phyloP scores from a whole-genome alignment of 1,140 invertebrate genomes.

The Dreissena rostriformis region DNA sequence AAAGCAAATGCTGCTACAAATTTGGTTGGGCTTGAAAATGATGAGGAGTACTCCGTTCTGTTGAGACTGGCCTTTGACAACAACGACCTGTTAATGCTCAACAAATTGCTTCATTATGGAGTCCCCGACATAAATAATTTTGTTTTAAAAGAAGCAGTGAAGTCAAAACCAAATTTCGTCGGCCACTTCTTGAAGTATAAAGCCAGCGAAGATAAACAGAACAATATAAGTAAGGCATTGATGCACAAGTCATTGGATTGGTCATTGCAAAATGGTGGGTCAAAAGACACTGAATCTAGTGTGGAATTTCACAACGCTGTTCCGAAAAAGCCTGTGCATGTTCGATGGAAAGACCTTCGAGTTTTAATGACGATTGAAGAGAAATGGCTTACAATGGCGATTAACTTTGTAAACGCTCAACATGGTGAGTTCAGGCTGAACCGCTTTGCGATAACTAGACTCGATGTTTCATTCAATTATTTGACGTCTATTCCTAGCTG shows the following conservation, averaged over 20 bases:
- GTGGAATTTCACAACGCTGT: slow-evolving; percentile 85
- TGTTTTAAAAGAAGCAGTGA: slow-evolving; percentile 88
- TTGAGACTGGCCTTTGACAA: slow-evolving; percentile 89
- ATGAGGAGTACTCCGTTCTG: slow-evolving; percentile 82
- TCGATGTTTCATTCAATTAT: slow-evolving; percentile 96
- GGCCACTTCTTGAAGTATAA: slow-evolving; percentile 82
- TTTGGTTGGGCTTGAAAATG: slow-evolving; percentile 69
- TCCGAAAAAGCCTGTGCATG: slow-evolving; percentile 93
- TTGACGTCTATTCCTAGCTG: slow-evolving; percentile 90
- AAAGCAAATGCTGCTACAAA: slow-evolving; percentile 85
- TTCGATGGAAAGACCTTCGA: slow-evolving; percentile 93
- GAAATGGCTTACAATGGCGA: slow-evolving; percentile 89
- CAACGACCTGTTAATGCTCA: slow-evolving; percentile 84
- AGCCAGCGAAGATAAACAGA: slow-evolving; percentile 64
- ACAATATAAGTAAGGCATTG: slow-evolving; percentile 66
- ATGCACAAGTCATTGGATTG: slow-evolving; percentile 55
- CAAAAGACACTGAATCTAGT: neutral
- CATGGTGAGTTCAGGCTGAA: slow-evolving; percentile 82
- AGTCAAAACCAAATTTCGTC: slow-evolving; percentile 89
- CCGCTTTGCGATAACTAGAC: slow-evolving; percentile 93
- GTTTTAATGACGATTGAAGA: slow-evolving; percentile 85
- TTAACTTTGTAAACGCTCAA: slow-evolving; percentile 70
- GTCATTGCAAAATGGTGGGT: slow-evolving; percentile 28
- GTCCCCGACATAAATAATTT: slow-evolving; percentile 93
- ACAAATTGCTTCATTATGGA: slow-evolving; percentile 91